These are phyloP conservation scores for Minunthozetes semirufus DNA, from an alignment of 2,888 invertebrate genomes.

Conservation along the genomic window DNA sequence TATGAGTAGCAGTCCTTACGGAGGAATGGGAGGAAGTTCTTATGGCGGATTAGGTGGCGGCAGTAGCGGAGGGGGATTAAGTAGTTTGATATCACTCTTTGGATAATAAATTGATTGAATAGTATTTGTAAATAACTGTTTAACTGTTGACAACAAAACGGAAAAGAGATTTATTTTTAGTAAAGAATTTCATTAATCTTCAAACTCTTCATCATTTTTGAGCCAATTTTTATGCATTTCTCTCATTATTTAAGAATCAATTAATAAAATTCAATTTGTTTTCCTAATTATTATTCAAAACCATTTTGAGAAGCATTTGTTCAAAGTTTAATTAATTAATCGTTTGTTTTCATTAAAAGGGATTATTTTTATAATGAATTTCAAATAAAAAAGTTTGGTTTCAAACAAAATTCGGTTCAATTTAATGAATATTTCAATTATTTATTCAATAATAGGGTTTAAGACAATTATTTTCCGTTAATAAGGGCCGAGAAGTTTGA, in stretches of 20 bases:
- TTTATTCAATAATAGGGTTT: too few relatives aligned
- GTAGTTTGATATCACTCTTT: slow-evolving; percentile 24
- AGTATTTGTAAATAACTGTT: background rate
- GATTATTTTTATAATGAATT: too few relatives aligned
- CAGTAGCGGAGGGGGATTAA: background rate
- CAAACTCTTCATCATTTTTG: background rate
- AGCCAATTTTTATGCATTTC: slow-evolving; percentile 3
- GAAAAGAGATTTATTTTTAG: background rate
- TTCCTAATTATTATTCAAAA: too few relatives aligned
- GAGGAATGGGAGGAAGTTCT: slow-evolving; percentile 2
- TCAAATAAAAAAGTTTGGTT: too few relatives aligned
- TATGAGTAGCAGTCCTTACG: background rate
- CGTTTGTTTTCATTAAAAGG: too few relatives aligned
- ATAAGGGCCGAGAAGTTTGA: too few relatives aligned
- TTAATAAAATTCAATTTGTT: background rate
- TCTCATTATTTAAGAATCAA: slow-evolving; percentile 11
- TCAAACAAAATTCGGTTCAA: too few relatives aligned
- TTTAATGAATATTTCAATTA: too few relatives aligned
- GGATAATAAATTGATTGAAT: background rate
- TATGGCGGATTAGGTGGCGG: background rate
- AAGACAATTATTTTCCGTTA: too few relatives aligned
- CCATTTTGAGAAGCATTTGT: too few relatives aligned
- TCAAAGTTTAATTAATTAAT: too few relatives aligned
- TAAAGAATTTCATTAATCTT: background rate
- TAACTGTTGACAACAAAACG: too few relatives aligned